phyloP scores from a whole-genome alignment of 2,888 invertebrate genomes.

The Drosophila quinaria region DNA sequence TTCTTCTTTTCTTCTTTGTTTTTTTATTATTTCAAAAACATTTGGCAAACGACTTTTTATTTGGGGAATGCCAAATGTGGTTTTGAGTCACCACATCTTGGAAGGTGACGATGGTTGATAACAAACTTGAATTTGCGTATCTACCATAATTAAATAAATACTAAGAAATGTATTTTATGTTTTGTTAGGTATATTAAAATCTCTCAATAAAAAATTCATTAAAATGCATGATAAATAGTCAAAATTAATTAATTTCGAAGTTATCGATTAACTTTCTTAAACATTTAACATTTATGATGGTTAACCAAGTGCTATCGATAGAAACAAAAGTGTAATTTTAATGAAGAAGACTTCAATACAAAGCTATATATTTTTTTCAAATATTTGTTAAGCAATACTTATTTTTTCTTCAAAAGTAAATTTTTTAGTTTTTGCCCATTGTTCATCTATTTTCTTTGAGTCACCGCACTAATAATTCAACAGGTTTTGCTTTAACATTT shows the following conservation, averaged over 20 bases:
- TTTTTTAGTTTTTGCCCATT: conserved; percentile 33
- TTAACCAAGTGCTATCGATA: too few species aligned
- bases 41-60: conserved; percentile 63
- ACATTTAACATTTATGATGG: background rate
- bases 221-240: background rate
- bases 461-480: conserved; percentile 62
- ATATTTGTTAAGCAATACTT: background rate
- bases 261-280: background rate
- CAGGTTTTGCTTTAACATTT: conserved; percentile 62
- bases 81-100: conserved; percentile 44
- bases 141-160: background rate
- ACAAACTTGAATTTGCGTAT: background rate
- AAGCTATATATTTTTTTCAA: too few species aligned
- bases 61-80: conserved; percentile 52
- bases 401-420: conserved; percentile 13
- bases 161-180: background rate
- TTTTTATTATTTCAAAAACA: conserved; percentile 22
- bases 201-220: background rate
- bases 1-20: conserved; percentile 14
- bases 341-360: too few species aligned
- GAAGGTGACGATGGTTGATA: conserved; percentile 47
- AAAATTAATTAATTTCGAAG: background rate
- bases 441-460: conserved; percentile 32
- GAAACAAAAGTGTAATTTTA: background rate
- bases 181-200: background rate